A percentile compares a stretch with the other conserved stretches of the same genome.
Conservation (phyloP, 2,113 vertebrate genomes). For the Gambusia affinis region DNA sequence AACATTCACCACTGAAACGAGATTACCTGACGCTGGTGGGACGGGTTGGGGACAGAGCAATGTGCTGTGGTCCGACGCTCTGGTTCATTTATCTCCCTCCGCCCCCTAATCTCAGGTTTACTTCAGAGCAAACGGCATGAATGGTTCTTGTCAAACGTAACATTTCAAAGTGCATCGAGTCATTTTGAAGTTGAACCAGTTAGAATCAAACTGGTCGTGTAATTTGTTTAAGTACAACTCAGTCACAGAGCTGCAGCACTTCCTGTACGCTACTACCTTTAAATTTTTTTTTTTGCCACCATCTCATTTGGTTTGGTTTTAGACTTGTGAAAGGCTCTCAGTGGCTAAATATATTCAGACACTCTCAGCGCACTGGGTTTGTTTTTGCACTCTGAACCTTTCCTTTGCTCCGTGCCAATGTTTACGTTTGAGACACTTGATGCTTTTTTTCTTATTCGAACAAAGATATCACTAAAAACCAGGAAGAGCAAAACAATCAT, state of each 20-base stretch:
- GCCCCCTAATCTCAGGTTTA: neutral
- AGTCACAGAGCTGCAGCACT: neutral
- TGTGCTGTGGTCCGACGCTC: neutral
- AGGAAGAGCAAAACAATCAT: too few relatives aligned
- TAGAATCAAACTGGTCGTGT: too few relatives aligned
- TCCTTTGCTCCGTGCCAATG: neutral
- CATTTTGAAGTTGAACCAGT: too few relatives aligned
- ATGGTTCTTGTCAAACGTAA: too few relatives aligned
- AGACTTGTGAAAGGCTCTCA: neutral
- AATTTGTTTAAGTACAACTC: neutral
- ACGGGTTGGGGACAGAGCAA: neutral
- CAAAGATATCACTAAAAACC: too few relatives aligned
- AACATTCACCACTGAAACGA: neutral
- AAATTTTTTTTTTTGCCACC: too few relatives aligned
- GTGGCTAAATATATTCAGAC: neutral
- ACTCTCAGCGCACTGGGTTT: neutral
- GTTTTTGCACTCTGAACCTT: neutral
- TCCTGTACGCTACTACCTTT: too few relatives aligned
- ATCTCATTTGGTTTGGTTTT: too few relatives aligned
- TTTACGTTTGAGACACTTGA: neutral
- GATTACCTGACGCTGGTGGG: neutral
- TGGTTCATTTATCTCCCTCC: neutral
- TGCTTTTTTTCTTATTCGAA: neutral
- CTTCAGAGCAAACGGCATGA: neutral
- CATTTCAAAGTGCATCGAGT: too few relatives aligned